Base-by-base conservation (phyloP, 2,888 invertebrate species). In the Amblyjoppa fuscipennis region DNA sequence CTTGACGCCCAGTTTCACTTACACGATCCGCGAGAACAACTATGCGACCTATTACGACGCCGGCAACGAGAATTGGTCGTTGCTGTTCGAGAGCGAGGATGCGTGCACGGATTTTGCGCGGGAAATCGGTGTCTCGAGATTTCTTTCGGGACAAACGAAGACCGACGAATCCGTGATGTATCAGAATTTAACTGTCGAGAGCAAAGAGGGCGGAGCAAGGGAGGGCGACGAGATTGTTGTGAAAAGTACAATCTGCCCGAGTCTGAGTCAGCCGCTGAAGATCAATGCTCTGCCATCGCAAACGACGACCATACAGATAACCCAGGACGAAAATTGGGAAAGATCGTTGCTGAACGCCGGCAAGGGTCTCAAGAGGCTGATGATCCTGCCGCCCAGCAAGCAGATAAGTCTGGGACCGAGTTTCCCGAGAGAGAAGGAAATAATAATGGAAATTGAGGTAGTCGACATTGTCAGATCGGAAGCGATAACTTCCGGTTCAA, bases 31-130 rank as follows among this genome's bases (percentile, higher is more conserved):
- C 56, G 88, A 89, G 13, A 91, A 93, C 34, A 93, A 92, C 89
- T 93, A 93, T 70, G 90, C 90, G 2, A 90, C 90, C 81, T 93
- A 93, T 91, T 95, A 95, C 89, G 96, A 96, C 91, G 94, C 94
- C 61, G 92, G 92, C 34, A 92, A 94, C 51, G 94, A 94, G 77
- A 95, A 95, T 89, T 96, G 96, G 96, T 95, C 96, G 13, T 90
- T 96, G 69, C 93, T 95, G 89, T 96, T 96, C 91, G 94, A 94
- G 5, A 90, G 86, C 38, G 85, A 88, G 11, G 90, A 91, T n/a
- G 89, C 92, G 41, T 91, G 92, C 25, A 86, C 91, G 6, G 92
- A 93, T 78, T 92, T 94, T 87, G 91, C 93, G 1, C 91, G 90
- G 81, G 92, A 94, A 90, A 86, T 94, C 70, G 91, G 89, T 38